These are phyloP conservation scores for Drosophila suboccidentalis DNA, from an alignment of 2,888 invertebrate species.

Conservation along the genomic window DNA sequence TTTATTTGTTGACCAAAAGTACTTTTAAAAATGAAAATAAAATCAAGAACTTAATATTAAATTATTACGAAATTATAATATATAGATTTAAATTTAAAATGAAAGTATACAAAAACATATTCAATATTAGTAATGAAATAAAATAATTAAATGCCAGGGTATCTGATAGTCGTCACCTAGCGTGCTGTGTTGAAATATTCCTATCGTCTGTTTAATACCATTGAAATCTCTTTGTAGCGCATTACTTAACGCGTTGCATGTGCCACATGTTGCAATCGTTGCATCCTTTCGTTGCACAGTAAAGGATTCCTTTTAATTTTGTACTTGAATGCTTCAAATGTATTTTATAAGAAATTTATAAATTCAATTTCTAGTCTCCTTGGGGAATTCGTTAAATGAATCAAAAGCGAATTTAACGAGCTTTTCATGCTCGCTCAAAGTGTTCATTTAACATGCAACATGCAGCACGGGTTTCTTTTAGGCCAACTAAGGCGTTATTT, in stretches of 20 bases:
- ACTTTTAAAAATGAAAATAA: too few species aligned
- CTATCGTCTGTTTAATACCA: conserved; percentile 4
- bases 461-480: not conserved
- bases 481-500: not conserved
- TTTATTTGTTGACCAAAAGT: too few species aligned
- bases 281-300: not conserved
- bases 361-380: not conserved
- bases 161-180: not conserved
- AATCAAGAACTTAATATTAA: too few species aligned
- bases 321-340: not conserved
- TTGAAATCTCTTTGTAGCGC: conserved; percentile 8
- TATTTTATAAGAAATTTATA: not conserved
- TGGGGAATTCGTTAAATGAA: not conserved
- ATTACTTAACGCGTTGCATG: not conserved
- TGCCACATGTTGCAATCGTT: conserved; percentile 8
- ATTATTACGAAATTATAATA: too few species aligned
- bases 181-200: not conserved
- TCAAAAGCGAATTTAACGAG: conserved; percentile 2
- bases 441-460: conserved; percentile 8
- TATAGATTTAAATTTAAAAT: too few species aligned
- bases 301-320: conserved; percentile 4
- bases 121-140: too few species aligned
- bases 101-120: too few species aligned
- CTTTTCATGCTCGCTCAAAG: conserved; percentile 5
- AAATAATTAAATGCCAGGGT: not conserved